Conservation (phyloP, 2,888 invertebrate species). For the Athrips mouffetella region DNA sequence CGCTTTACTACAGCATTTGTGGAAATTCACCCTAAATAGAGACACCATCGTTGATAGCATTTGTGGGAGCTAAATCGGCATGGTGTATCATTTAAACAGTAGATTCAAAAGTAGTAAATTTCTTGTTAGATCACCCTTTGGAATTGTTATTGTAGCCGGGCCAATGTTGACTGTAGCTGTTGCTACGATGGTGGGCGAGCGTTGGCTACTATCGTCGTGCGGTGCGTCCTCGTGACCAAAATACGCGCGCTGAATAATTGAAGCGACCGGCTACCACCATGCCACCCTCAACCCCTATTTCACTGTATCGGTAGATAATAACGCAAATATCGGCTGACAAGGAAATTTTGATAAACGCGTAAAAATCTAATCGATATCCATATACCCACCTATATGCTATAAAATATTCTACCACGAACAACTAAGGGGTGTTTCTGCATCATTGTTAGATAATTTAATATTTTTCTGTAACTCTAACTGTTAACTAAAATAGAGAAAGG, state of each 20-base stretch:
- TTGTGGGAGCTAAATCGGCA: too few relatives aligned
- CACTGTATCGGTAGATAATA: slow-evolving; percentile 52
- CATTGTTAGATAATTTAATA: too few relatives aligned
- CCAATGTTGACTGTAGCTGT: slow-evolving; percentile 32
- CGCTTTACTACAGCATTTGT: too few relatives aligned
- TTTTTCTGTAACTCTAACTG: too few relatives aligned
- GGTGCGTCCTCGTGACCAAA: slow-evolving; percentile 68
- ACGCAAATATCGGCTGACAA: slow-evolving; percentile 35
- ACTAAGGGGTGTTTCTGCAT: too few relatives aligned
- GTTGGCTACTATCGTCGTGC: slow-evolving; percentile 27
- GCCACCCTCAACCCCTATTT: slow-evolving; percentile 34
- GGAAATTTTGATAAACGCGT: too few relatives aligned
- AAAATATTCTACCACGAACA: too few relatives aligned
- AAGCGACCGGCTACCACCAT: slow-evolving; percentile 45
- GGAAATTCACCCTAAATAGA: too few relatives aligned
- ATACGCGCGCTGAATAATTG: slow-evolving; percentile 71
- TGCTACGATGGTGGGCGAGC: slow-evolving; percentile 24
- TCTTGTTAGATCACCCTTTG: slow-evolving; percentile 54
- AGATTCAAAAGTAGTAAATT: slow-evolving; percentile 47
- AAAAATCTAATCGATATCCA: too few relatives aligned
- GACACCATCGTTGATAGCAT: too few relatives aligned
- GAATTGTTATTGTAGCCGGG: slow-evolving; percentile 31
- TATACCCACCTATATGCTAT: too few relatives aligned
- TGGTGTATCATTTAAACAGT: slow-evolving; percentile 1
- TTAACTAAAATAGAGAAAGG: too few relatives aligned